A percentile compares a stretch with the other conserved stretches of the same genome.
Conservation (phyloP, 2,113 vertebrate species). For the Butastur rufipennis region DNA sequence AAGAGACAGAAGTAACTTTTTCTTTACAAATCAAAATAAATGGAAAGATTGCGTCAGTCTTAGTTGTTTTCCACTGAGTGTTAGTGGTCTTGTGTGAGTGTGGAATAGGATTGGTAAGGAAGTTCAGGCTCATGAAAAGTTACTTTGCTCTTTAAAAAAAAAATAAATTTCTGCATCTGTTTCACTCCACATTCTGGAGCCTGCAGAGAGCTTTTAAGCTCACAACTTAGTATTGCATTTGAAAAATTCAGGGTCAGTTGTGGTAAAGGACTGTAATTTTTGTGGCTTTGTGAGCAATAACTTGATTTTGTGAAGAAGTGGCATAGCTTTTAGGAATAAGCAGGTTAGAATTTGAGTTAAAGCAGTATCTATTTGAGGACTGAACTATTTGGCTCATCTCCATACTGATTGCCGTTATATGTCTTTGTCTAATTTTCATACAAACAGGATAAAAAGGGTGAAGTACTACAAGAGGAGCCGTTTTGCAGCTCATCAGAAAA, state of each 20-base stretch:
- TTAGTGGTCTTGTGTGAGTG: neutral
- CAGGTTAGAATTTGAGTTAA: neutral
- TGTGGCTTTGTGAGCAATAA: neutral
- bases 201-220: neutral
- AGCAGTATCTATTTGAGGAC: neutral
- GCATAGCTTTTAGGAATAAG: neutral
- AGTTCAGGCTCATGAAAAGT: slow-evolving; percentile 13
- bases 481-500: neutral
- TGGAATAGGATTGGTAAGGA: neutral
- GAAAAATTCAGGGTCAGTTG: neutral
- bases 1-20: neutral
- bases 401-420: neutral
- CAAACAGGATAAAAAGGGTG: neutral
- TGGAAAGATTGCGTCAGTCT: neutral
- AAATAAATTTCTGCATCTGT: neutral
- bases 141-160: neutral
- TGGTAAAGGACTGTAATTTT: neutral
- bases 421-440: neutral
- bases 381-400: neutral
- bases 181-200: neutral
- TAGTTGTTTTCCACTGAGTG: neutral
- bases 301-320: neutral
- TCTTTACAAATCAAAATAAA: neutral
- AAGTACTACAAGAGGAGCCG: neutral
- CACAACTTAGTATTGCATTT: neutral